Evolutionary conservation across 2,888 invertebrate genomes (phyloP).

Genomic region (Synanthedon vespiformis): DNA sequence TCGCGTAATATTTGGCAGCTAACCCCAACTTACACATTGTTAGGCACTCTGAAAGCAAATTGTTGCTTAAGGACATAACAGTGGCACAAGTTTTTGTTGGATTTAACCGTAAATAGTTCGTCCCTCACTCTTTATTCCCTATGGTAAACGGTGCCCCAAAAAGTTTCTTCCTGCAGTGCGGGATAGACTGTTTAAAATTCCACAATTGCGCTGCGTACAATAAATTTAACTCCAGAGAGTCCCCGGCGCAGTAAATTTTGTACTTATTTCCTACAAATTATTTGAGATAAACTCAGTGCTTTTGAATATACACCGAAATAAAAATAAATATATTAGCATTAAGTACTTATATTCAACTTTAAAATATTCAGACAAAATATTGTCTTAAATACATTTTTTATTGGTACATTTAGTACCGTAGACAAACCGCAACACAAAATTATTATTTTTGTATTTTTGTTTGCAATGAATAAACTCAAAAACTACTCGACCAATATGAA

Average conservation of each 20-base stretch:
- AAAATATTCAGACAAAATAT: too few relatives aligned
- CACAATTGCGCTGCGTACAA: constrained; percentile 49
- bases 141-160: constrained; percentile 4
- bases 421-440: too few relatives aligned
- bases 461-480: too few relatives aligned
- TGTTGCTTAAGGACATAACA: constrained; percentile 16
- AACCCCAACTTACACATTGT: constrained; percentile 13
- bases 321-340: too few relatives aligned
- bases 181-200: constrained; percentile 50
- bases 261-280: constrained; percentile 55
- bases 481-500: too few relatives aligned
- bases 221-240: constrained; percentile 46
- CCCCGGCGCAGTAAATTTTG: constrained; percentile 42
- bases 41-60: constrained; percentile 19
- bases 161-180: constrained; percentile 32
- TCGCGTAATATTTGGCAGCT: constrained; percentile 5
- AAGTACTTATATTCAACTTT: too few relatives aligned
- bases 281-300: constrained; percentile 14
- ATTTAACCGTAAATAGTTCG: constrained; percentile 8
- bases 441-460: too few relatives aligned
- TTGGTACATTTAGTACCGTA: too few relatives aligned
- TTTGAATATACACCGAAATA: neutral
- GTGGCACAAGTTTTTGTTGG: constrained; percentile 7
- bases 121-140: constrained; percentile 2
- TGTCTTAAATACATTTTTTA: too few relatives aligned